Base-by-base conservation (phyloP, 2,113 vertebrate genomes). In the Pseudois nayaur region DNA sequence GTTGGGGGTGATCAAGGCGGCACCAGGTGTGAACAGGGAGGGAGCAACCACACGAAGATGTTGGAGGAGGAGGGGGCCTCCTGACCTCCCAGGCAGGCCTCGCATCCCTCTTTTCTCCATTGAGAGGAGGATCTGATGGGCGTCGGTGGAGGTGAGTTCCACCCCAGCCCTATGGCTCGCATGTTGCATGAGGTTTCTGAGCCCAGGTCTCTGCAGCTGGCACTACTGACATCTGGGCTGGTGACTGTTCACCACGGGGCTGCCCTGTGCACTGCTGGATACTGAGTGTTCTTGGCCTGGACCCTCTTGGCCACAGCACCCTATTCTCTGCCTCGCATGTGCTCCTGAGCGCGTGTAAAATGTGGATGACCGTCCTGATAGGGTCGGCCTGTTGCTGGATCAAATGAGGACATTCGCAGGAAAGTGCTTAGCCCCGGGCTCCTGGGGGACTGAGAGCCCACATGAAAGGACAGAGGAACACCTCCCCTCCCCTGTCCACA, bases 71-170 rank as follows among this genome's bases (percentile, higher is more conserved):
- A 67, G 67, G 67, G n/a, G 67, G 9, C 9, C 13, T 60, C 29
- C 6, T 15, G 14, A 5, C 15, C 55, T 57, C 6, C 31, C 2
- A 33, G 4, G 3, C n/a, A 40, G 2, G 3, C 31, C 43, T 36
- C 0, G 2, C 8, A 21, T 11, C 45, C 36, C 13, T 71, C 9
- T 74, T n/a, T 50, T 11, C 55, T 86, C n/a, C 19, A 7, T 17
- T 1, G 1, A 23, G 45, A 84, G 31, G 3, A 29, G 21, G 3
- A 4, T 19, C 14, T 0, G 0, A 17, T 3, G 16, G 6, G 52
- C 15, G 2, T 15, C 13, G 36, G 21, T 3, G 15, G 55, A 50
- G 1, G 6, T 4, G 13, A 14, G 31, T 40, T 87, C 10, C 2
- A 14, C 33, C 45, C 13, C 50, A 64, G 89, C 3, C 19, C 48